Conservation (phyloP, 2,888 invertebrate genomes). For the Melieria crassipennis region DNA sequence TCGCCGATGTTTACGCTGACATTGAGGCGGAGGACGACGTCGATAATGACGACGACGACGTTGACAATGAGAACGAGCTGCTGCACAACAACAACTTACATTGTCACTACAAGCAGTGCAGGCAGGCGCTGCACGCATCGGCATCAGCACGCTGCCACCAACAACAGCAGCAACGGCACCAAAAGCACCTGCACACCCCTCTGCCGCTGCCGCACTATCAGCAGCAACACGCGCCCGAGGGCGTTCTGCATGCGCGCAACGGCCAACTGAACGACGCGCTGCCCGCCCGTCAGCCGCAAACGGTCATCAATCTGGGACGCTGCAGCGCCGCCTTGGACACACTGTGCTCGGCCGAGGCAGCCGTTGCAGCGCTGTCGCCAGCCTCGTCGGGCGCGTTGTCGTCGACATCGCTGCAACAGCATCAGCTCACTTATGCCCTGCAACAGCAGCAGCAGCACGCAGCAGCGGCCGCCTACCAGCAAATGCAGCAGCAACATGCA, state of each 20-base stretch:
- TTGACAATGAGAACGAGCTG: constrained; percentile 45
- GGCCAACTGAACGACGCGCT: constrained; percentile 44
- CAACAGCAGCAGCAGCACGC: constrained; percentile 36
- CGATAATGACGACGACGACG: constrained; percentile 34
- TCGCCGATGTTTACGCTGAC: constrained; percentile 47
- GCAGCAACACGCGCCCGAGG: constrained; percentile 44
- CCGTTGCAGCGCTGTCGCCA: constrained; percentile 52
- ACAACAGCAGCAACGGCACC: constrained; percentile 43
- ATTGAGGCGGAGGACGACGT: constrained; percentile 44
- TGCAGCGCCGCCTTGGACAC: constrained; percentile 50
- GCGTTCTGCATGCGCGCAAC: constrained; percentile 45
- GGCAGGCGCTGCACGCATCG: constrained; percentile 56
- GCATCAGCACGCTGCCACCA: constrained; percentile 59
- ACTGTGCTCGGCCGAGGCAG: constrained; percentile 50
- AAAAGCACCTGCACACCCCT: constrained; percentile 40
- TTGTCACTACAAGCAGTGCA: constrained; percentile 56
- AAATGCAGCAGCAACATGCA: constrained; percentile 33
- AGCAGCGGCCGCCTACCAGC: constrained; percentile 21
- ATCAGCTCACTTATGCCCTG: constrained; percentile 46
- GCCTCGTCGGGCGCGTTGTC: constrained; percentile 49
- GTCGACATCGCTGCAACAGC: constrained; percentile 47
- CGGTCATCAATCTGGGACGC: constrained; percentile 55
- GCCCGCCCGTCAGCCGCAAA: constrained; percentile 43
- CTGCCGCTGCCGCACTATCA: constrained; percentile 43
- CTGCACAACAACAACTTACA: constrained; percentile 53